phyloP scores from a whole-genome alignment of 2,797 vertebrate species.

The Halcyon chelicuti region DNA sequence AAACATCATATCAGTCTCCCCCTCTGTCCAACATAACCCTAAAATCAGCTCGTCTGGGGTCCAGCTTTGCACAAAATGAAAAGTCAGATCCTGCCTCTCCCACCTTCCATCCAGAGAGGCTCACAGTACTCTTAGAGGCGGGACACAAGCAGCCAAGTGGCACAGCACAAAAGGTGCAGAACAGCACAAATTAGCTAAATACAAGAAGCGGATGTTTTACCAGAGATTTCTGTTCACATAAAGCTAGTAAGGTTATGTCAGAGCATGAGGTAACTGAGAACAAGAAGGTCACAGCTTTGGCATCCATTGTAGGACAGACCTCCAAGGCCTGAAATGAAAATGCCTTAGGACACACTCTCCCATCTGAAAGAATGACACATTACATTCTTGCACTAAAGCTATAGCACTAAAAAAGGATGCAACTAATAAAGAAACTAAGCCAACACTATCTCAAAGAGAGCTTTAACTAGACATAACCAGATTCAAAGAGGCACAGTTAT shows the following conservation, averaged over 20 bases:
- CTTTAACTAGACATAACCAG: neutral
- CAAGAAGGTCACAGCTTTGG: neutral
- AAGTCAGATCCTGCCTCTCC: neutral
- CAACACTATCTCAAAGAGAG: neutral
- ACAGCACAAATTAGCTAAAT: neutral
- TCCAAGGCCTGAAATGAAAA: neutral
- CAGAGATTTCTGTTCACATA: neutral
- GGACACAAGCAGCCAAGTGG: neutral
- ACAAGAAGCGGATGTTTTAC: neutral
- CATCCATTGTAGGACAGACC: neutral
- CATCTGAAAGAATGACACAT: neutral
- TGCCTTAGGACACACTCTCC: neutral
- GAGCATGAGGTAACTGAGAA: neutral
- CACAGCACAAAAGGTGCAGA: neutral
- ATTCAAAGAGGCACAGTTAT: neutral
- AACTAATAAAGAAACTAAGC: neutral
- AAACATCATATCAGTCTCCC: neutral
- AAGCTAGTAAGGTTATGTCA: neutral
- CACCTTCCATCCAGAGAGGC: neutral
- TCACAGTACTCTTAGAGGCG: neutral
- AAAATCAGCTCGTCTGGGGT: neutral
- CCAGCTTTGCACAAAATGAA: neutral
- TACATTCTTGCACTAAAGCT: neutral
- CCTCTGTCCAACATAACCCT: neutral
- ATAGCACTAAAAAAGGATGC: neutral